A percentile compares a stretch with the other conserved stretches of the same genome.
Evolutionary conservation across 2,888 invertebrate species (phyloP).

Genomic region (Chloroclysta siterata): DNA sequence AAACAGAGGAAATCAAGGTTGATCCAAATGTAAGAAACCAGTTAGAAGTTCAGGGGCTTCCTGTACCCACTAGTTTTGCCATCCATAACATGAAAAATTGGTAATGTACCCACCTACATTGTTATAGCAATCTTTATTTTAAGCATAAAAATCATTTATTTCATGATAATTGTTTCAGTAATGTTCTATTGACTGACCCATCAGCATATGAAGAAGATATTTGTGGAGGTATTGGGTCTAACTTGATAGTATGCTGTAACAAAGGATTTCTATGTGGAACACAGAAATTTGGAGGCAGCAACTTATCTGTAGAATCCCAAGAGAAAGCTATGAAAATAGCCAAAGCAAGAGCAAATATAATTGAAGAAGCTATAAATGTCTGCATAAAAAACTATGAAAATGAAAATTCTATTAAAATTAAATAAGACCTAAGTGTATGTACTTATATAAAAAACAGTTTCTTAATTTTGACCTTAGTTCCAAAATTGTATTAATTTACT

Average conservation of each 20-base stretch:
- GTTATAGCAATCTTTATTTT: too few species aligned
- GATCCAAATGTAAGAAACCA: slow-evolving; percentile 80
- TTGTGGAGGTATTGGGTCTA: slow-evolving; percentile 86
- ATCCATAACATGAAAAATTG: slow-evolving; percentile 87
- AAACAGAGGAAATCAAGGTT: slow-evolving; percentile 88
- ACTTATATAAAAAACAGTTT: too few species aligned
- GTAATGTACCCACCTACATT: slow-evolving; percentile 28
- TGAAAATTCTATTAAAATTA: slow-evolving; percentile 12
- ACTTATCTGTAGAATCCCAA: slow-evolving; percentile 84
- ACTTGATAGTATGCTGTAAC: slow-evolving; percentile 88
- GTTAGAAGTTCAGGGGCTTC: slow-evolving; percentile 85
- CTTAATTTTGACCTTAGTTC: too few species aligned
- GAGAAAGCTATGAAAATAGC: slow-evolving; percentile 85
- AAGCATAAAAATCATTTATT: too few species aligned
- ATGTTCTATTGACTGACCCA: slow-evolving; percentile 90
- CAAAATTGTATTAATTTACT: too few species aligned
- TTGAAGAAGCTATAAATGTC: slow-evolving; percentile 72
- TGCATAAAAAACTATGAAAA: slow-evolving; percentile 62
- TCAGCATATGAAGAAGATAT: slow-evolving; percentile 92
- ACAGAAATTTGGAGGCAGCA: slow-evolving; percentile 91
- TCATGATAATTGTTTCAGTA: slow-evolving; percentile 76
- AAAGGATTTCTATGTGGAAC: slow-evolving; percentile 87
- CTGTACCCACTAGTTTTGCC: slow-evolving; percentile 90
- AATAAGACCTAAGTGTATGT: neutral
- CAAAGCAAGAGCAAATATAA: slow-evolving; percentile 82